phyloP scores from a whole-genome alignment of 2,113 vertebrate genomes.

The Dromiciops gliroides region DNA sequence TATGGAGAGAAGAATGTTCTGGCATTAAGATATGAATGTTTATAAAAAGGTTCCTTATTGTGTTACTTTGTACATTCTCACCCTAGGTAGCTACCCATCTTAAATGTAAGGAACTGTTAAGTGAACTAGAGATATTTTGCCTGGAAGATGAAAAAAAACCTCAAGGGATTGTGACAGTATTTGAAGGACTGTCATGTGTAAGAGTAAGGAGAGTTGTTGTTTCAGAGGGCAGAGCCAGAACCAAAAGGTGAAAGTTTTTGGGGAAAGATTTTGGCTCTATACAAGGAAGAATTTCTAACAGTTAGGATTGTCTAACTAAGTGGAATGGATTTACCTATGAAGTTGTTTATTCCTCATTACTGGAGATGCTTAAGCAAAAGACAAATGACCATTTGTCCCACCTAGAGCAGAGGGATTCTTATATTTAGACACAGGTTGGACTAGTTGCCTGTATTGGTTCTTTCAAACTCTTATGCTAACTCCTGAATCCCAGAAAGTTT shows the following conservation, averaged over 20 bases:
- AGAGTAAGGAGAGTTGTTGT: neutral
- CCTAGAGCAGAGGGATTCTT: conserved; percentile 56
- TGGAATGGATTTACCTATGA: neutral
- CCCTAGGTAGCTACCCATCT: neutral
- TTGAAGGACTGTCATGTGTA: neutral
- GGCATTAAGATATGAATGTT: neutral
- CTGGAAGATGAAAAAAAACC: neutral
- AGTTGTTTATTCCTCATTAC: neutral
- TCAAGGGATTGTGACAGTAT: neutral
- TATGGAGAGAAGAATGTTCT: neutral
- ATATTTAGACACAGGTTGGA: conserved; percentile 49
- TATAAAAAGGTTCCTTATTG: neutral
- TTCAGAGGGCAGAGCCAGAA: conserved; percentile 17
- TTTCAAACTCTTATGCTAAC: conserved; percentile 50
- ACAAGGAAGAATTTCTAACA: conserved; percentile 30
- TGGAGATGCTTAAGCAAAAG: conserved; percentile 56
- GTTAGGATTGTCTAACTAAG: neutral
- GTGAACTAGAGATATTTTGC: neutral
- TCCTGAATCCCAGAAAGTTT: conserved; percentile 56
- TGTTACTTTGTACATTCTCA: neutral
- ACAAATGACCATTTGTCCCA: conserved; percentile 47
- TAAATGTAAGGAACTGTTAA: neutral
- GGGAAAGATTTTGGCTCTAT: conserved; percentile 6
- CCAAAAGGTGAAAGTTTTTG: conserved; percentile 6
- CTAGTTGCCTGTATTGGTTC: conserved; percentile 56